Conservation (phyloP, 1,140 invertebrate genomes). For the Stegodyphus dumicola region DNA sequence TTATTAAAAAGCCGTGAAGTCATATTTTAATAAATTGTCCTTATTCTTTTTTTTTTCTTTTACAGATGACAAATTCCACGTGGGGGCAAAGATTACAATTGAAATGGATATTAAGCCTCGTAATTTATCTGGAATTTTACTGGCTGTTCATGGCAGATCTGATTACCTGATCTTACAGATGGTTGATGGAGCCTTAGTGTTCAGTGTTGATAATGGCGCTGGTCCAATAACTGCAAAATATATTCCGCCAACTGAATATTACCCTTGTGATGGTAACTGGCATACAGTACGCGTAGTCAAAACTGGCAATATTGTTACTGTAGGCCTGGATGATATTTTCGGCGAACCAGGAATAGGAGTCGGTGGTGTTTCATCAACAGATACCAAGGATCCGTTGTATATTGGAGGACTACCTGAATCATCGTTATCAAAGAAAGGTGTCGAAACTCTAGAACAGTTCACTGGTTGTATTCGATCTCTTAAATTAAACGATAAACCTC, state of each 20-base stretch:
- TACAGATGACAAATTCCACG: constrained; percentile 78
- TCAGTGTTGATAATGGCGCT: constrained; percentile 86
- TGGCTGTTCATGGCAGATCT: constrained; percentile 79
- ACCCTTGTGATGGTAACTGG: constrained; percentile 94
- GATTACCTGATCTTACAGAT: constrained; percentile 90
- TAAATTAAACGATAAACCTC: constrained; percentile 63
- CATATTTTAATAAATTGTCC: background rate
- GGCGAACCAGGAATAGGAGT: constrained; percentile 76
- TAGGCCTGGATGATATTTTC: constrained; percentile 83
- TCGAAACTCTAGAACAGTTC: constrained; percentile 76
- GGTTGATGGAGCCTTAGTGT: constrained; percentile 81
- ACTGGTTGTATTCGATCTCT: constrained; percentile 81
- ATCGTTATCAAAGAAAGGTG: constrained; percentile 69
- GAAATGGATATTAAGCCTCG: constrained; percentile 90
- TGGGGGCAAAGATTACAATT: constrained; percentile 82
- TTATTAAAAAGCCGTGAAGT: too few relatives aligned
- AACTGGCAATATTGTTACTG: constrained; percentile 82
- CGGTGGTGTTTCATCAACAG: constrained; percentile 75
- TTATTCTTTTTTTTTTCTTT: constrained; percentile 54
- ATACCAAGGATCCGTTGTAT: constrained; percentile 87
- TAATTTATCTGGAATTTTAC: constrained; percentile 80
- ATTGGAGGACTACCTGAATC: constrained; percentile 84
- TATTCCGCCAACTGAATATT: constrained; percentile 76
- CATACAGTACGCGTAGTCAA: constrained; percentile 87
- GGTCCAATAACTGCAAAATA: constrained; percentile 82